A percentile compares a stretch with the other conserved stretches of the same genome.
phyloP scores from a whole-genome alignment of 2,797 vertebrate species.

The Spinus pinus region DNA sequence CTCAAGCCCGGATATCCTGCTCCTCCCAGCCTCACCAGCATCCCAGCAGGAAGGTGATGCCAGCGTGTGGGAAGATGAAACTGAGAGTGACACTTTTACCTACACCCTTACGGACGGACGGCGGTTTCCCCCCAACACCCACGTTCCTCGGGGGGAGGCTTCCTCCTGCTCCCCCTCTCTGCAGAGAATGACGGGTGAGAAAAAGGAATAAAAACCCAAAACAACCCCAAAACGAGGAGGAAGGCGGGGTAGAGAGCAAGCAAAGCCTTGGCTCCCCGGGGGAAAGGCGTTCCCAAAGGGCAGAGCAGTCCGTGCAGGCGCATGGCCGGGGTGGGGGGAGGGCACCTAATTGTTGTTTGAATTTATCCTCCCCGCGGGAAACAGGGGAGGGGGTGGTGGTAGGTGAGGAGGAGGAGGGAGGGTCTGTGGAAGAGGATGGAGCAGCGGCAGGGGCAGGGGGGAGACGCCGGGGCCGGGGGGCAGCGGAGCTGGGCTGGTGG shows the following conservation, averaged over 20 bases:
- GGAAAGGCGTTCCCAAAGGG: not conserved
- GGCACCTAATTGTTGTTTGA: conserved; percentile 76
- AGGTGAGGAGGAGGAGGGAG: conserved; percentile 80
- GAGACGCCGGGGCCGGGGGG: conserved; percentile 46
- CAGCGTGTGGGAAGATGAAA: fast-evolving
- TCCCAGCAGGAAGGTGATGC: not conserved
- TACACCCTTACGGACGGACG: not conserved
- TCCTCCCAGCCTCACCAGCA: not conserved
- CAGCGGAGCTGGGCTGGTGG: conserved; percentile 20
- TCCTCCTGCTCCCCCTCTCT: not conserved
- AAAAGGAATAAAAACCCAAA: not conserved
- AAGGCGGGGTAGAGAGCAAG: not conserved
- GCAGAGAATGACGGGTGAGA: fast-evolving
- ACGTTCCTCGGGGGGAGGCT: fast-evolving
- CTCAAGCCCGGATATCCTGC: not conserved
- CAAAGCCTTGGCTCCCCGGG: not conserved
- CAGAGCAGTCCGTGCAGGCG: conserved; percentile 15
- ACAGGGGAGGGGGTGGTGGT: conserved; percentile 83
- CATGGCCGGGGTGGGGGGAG: not conserved
- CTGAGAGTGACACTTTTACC: not conserved
- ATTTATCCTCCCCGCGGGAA: conserved; percentile 85
- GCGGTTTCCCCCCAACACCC: not conserved
- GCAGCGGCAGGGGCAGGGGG: conserved; percentile 76
- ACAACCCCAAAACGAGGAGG: not conserved
- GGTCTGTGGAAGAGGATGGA: conserved; percentile 80